Evolutionary conservation across 2,888 invertebrate species (phyloP), one percentile per base, ranked within the genome.

Genomic region (Chelonus formosanus): DNA sequence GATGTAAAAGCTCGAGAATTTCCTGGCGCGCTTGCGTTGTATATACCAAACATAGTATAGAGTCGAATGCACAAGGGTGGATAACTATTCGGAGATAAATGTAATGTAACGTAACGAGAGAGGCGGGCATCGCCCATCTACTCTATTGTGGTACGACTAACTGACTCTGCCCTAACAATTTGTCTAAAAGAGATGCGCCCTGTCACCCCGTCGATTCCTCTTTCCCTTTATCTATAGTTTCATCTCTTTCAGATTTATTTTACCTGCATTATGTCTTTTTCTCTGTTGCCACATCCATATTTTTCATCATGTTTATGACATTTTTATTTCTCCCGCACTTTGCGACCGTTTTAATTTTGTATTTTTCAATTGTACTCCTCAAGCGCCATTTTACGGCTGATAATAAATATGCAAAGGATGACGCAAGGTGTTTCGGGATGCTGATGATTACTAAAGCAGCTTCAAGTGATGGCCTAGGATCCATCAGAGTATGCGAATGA

Each of bases 111-210:
- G 80, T 82, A 83, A 83, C 82, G 83, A 83, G 83, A 81, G 80
- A 79, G 83, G 83, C 75, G 78, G 65, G 68, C 43, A 64, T 63
- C 50, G 76, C 80, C 80, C 82, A 80, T 80, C 77, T 78, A 80
- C 80, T 81, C 81, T 76, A 83, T 83, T 82, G 80, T 62, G 52
- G 78, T 73, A 71, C 78, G 76, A 78, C 81, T 81, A 83, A 82
- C 80, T 78, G 81, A 82, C 82, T 79, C 82, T 76, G 78, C 81
- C 81, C 81, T 80, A 83, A 83, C 83, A 83, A 83, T 83, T 83
- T 83, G 83, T 83, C 82, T 77, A 74, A 75, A 75, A 74, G 75
- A 75, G 76, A 75, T 73, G 74, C 75, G 74, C 72, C 74, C 75
- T 74, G 74, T 76, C 75, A 74, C 73, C 74, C 73, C 73, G 36